Evolutionary conservation across 1,140 invertebrate genomes (phyloP).

Genomic region (Brachionus calyciflorus): DNA sequence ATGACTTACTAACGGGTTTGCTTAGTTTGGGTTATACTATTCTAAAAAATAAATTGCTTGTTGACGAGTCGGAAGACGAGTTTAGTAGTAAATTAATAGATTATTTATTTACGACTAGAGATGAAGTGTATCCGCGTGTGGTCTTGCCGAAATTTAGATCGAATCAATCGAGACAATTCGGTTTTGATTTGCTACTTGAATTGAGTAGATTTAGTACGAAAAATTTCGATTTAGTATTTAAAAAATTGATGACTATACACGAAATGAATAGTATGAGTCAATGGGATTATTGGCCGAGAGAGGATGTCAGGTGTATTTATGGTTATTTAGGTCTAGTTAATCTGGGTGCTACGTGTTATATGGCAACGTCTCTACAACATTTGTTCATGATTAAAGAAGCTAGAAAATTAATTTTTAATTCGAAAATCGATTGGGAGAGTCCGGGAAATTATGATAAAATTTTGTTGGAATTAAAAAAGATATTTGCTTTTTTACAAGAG

Average conservation of each 20-base stretch:
- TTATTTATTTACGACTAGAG: constrained; percentile 10
- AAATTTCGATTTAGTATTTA: background rate
- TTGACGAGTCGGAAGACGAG: background rate
- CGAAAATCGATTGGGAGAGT: constrained; percentile 61
- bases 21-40: background rate
- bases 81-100: background rate
- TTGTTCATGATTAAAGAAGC: constrained; percentile 92
- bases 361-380: constrained; percentile 94
- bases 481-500: constrained; percentile 90
- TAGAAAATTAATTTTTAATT: constrained; percentile 73
- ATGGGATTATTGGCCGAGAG: constrained; percentile 46
- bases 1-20: constrained; percentile 17
- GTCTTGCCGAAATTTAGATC: constrained; percentile 11
- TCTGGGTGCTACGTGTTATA: constrained; percentile 92
- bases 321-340: constrained; percentile 87
- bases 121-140: constrained; percentile 18
- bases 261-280: background rate
- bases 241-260: constrained; percentile 5
- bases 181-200: constrained; percentile 24
- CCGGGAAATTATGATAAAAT: constrained; percentile 76
- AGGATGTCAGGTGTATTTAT: background rate
- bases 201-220: background rate
- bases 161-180: background rate
- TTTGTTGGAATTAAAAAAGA: constrained; percentile 79
- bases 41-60: background rate